Evolutionary conservation across 2,888 invertebrate species (phyloP).

Genomic region (Chouioia cunea): DNA sequence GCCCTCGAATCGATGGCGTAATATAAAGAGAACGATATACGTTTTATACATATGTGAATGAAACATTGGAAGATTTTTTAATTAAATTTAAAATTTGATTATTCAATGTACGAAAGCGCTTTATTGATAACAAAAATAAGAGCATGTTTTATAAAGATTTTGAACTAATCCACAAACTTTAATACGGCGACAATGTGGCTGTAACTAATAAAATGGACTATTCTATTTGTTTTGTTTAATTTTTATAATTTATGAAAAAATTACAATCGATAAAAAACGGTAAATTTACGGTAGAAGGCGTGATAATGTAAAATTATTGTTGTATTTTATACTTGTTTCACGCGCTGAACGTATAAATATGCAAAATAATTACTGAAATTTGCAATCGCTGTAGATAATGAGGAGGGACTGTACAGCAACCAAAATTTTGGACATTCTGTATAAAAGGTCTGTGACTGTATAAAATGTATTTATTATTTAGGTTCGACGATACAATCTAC

Average conservation of each 20-base stretch:
- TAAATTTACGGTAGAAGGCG: background rate
- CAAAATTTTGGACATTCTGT: conserved; percentile 63
- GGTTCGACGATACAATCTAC: conserved; percentile 66
- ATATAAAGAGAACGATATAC: conserved; percentile 28
- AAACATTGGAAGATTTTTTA: conserved; percentile 23
- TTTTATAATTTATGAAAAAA: conserved; percentile 23
- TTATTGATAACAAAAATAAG: conserved; percentile 3
- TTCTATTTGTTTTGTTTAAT: conserved; percentile 23
- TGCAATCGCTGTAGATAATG: conserved; percentile 38
- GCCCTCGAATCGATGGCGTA: conserved; percentile 52
- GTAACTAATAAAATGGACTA: conserved; percentile 7
- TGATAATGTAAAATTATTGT: conserved; percentile 26
- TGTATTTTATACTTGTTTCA: conserved; percentile 16
- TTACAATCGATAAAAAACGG: conserved; percentile 17
- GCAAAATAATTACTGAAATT: conserved; percentile 28
- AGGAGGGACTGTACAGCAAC: conserved; percentile 36
- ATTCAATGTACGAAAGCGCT: conserved; percentile 24
- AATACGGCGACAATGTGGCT: background rate
- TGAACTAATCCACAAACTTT: conserved; percentile 12
- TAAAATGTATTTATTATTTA: conserved; percentile 69
- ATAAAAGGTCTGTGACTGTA: conserved; percentile 66
- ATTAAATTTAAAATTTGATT: conserved; percentile 15
- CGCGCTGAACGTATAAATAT: conserved; percentile 14
- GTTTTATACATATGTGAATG: conserved; percentile 25
- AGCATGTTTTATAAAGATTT: conserved; percentile 28